These are phyloP conservation scores for Blomia tropicalis DNA, from an alignment of 2,888 invertebrate genomes.

Conservation along the genomic window DNA sequence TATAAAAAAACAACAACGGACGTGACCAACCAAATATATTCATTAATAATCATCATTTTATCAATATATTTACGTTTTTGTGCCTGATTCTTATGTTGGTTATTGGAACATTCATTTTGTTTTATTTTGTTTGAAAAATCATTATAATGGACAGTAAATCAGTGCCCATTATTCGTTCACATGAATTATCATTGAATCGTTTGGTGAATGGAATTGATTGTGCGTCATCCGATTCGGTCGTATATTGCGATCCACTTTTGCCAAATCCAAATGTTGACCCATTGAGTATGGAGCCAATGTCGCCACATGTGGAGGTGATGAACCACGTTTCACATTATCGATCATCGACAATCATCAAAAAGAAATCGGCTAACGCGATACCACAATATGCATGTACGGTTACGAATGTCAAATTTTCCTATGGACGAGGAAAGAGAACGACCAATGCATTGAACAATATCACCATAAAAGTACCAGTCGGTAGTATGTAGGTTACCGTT, in stretches of 20 bases:
- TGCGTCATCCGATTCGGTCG: neutral
- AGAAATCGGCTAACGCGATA: neutral
- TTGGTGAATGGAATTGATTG: neutral
- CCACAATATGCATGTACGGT: slow-evolving; percentile 6
- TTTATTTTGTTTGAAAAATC: no score
- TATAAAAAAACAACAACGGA: no score
- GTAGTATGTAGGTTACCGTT: slow-evolving; percentile 21
- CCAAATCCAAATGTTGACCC: neutral
- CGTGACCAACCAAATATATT: no score
- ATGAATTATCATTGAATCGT: neutral
- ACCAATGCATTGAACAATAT: slow-evolving; percentile 19
- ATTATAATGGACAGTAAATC: no score
- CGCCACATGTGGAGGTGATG: no score
- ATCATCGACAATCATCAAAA: neutral
- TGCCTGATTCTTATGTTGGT: no score
- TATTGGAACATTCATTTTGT: no score
- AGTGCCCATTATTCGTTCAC: neutral
- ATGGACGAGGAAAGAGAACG: slow-evolving; percentile 17
- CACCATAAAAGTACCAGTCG: slow-evolving; percentile 23
- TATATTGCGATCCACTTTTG: neutral
- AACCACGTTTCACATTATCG: no score
- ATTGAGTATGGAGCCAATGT: no score
- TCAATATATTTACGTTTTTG: no score
- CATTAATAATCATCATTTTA: no score
- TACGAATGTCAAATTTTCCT: slow-evolving; percentile 11